Conservation (phyloP, 30 jellyfish, hydroid and myxozoan species). For the Rhopilema esculentum region DNA sequence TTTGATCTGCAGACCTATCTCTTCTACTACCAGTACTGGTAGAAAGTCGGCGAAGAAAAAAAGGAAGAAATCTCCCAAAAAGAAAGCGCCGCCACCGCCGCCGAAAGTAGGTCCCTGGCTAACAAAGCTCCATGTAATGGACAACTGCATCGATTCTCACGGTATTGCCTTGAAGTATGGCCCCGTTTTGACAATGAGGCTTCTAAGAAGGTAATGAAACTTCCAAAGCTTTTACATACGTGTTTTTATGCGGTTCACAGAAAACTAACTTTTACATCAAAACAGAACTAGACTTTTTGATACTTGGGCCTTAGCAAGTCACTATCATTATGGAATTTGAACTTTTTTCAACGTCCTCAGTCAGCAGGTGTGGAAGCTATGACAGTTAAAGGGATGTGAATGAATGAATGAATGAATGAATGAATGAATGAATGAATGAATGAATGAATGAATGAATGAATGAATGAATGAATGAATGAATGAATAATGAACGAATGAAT, state of each 20-base stretch:
- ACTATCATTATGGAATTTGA: no score
- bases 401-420: no score
- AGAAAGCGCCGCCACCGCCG: constrained; percentile 41
- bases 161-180: constrained; percentile 61
- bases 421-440: no score
- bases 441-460: no score
- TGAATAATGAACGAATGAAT: no score
- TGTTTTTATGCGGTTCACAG: not conserved
- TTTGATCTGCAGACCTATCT: constrained; percentile 3
- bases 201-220: constrained; percentile 53
- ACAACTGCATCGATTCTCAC: constrained; percentile 79
- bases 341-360: no score
- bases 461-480: no score
- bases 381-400: no score
- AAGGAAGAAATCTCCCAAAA: constrained; percentile 53
- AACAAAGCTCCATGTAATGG: constrained; percentile 59
- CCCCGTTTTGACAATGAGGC: constrained; percentile 77
- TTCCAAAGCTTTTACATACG: not conserved
- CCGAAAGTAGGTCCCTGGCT: constrained; percentile 94
- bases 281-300: no score
- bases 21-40: constrained; percentile 32
- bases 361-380: no score
- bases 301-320: no score
- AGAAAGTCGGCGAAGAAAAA: constrained; percentile 53
- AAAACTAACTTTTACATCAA: no score